These are phyloP conservation scores for Venustaconcha ellipsiformis DNA, from an alignment of 1,140 invertebrate species.

Conservation along the genomic window DNA sequence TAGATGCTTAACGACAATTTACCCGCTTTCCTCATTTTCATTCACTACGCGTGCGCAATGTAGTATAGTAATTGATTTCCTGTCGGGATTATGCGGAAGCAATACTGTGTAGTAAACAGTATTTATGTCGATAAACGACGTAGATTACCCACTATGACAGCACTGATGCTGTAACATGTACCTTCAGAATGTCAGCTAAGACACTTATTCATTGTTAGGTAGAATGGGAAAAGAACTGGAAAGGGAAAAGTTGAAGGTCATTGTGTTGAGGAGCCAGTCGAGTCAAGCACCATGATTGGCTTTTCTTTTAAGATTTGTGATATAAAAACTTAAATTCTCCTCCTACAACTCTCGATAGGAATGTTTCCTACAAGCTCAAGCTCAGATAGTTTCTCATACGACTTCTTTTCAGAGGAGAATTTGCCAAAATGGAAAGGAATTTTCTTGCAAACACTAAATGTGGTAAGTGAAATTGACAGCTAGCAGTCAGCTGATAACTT, in stretches of 20 bases:
- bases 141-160: slow-evolving; percentile 2
- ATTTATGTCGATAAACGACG: slow-evolving; percentile 1
- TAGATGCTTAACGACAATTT: background rate
- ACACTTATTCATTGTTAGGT: no score
- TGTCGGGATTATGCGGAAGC: slow-evolving; percentile 52
- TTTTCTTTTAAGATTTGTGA: background rate
- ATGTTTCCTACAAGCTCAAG: slow-evolving; percentile 55
- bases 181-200: no score
- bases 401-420: slow-evolving; percentile 90
- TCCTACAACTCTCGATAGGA: slow-evolving; percentile 19
- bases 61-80: slow-evolving; percentile 36
- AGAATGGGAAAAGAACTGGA: no score
- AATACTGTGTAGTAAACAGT: slow-evolving; percentile 32
- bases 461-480: slow-evolving; percentile 61
- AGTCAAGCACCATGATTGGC: background rate
- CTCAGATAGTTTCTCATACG: slow-evolving; percentile 72
- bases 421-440: slow-evolving; percentile 89
- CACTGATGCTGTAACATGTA: no score
- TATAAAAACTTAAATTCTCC: background rate
- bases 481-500: slow-evolving; percentile 1
- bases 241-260: no score
- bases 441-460: slow-evolving; percentile 77
- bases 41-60: slow-evolving; percentile 34
- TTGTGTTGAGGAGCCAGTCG: no score
- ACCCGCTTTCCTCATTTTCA: background rate